These are phyloP conservation scores for Penaeus indicus DNA, from an alignment of 1,140 invertebrate species.

Conservation along the genomic window DNA sequence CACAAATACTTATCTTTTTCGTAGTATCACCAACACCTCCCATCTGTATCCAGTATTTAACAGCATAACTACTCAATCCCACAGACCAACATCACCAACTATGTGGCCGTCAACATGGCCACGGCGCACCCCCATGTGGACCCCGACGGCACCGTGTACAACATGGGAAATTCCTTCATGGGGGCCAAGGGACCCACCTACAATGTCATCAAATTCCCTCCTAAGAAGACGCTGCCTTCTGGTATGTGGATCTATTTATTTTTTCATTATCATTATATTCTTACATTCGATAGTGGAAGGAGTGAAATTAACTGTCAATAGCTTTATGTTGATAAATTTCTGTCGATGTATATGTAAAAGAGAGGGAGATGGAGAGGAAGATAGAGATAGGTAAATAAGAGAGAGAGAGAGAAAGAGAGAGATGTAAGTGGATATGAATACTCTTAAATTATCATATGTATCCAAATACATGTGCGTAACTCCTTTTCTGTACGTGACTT, in stretches of 20 bases:
- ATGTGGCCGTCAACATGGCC: slow-evolving; percentile 67
- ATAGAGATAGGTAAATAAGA: not conserved
- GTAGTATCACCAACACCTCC: too few species aligned
- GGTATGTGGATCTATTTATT: not conserved
- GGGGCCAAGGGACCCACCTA: not conserved
- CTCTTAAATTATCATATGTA: not conserved
- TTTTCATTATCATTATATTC: not conserved
- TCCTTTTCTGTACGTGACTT: not conserved
- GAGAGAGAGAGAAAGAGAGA: not conserved
- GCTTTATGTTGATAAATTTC: too few species aligned
- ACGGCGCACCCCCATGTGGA: slow-evolving; percentile 70
- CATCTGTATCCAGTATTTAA: too few species aligned
- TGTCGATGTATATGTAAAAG: not conserved
- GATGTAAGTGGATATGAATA: not conserved
- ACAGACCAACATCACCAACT: slow-evolving; percentile 63
- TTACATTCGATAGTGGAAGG: too few species aligned
- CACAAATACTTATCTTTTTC: too few species aligned
- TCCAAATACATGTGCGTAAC: not conserved
- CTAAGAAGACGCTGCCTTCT: not conserved
- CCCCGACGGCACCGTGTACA: slow-evolving; percentile 67
- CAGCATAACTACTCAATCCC: not conserved
- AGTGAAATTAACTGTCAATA: too few species aligned
- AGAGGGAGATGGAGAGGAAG: slow-evolving; percentile 14
- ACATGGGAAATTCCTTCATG: slow-evolving; percentile 64
- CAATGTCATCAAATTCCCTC: slow-evolving; percentile 51